Evolutionary conservation across 2,797 vertebrate species (phyloP), one percentile per base, ranked within the genome.

Genomic region (Chaunax sp.): DNA sequence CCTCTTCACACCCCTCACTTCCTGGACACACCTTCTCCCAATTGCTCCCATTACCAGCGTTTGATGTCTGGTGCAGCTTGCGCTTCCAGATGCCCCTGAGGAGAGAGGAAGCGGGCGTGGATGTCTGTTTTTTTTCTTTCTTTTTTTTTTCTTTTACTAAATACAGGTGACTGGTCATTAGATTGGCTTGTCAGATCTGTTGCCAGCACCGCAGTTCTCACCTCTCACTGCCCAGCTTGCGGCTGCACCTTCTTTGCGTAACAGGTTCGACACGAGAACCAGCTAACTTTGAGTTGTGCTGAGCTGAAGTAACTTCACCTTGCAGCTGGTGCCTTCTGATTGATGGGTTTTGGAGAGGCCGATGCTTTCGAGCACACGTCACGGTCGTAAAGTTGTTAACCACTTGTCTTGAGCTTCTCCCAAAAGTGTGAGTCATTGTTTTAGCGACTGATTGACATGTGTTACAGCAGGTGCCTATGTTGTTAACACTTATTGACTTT

Each of bases 11-110:
- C 91, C 88, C 82, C 88, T 88, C 79, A 87, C 92, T 92, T 93
- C 92, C 92, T 91, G 90, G 84, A 90, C 90, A 92, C 92, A 89
- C 91, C 93, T 87, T 91, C 89, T 92, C 84, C 92, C 87, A 90
- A 93, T 93, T 92, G 91, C 90, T 91, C 92, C 90, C 92, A 93
- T 93, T 93, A 93, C 84, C 60, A 45, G 78, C 15, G 85, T 92
- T 92, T 93, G 93, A 93, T 90, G 92, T 93, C 85, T 89, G 84
- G 86, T 78, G 85, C 84, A 86, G 88, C 85, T 87, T 85, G 86
- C 46, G 84, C 89, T 90, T 89, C 92, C 90, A 90, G 89, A 91
- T 91, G 92, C 91, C 90, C 92, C 89, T 65, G 81, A 89, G 90
- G 85, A 88, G 82, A 58, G 57, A 90, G 92, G 90, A 91, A 92